Evolutionary conservation across 2,113 vertebrate genomes (phyloP).

Genomic region (Colius striatus): DNA sequence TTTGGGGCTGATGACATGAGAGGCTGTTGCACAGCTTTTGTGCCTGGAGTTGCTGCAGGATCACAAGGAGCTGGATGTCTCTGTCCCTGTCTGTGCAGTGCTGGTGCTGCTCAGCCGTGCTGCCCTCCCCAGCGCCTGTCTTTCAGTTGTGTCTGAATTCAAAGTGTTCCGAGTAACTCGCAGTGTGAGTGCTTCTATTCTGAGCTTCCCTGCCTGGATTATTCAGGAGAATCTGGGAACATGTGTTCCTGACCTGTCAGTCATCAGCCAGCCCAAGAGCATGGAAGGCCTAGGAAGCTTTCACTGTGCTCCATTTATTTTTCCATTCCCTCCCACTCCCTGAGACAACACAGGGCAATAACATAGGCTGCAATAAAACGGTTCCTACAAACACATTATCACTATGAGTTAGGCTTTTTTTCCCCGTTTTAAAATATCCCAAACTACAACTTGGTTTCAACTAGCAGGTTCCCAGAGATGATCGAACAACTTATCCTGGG

Average conservation of each 20-base stretch:
- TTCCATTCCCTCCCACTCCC: neutral
- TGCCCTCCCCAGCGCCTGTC: neutral
- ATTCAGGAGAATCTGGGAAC: neutral
- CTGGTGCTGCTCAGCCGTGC: rapidly evolving
- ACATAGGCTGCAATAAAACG: neutral
- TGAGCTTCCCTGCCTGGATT: neutral
- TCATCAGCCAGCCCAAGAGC: neutral
- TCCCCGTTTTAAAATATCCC: neutral
- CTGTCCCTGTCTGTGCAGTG: neutral
- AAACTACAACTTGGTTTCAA: neutral
- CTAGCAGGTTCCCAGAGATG: neutral
- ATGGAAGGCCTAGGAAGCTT: neutral
- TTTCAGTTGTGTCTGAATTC: neutral
- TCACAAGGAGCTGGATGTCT: neutral
- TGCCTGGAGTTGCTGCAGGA: neutral
- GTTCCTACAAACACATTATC: neutral
- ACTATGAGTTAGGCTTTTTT: neutral
- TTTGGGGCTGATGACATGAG: neutral
- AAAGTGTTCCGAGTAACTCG: neutral
- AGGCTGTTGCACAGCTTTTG: neutral
- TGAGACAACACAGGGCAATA: neutral
- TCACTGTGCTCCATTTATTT: neutral
- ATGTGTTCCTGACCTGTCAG: neutral
- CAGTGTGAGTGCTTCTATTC: neutral
- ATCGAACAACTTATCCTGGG: neutral